phyloP scores from a whole-genome alignment of 2,888 invertebrate species.

The Apotomis betuletana region DNA sequence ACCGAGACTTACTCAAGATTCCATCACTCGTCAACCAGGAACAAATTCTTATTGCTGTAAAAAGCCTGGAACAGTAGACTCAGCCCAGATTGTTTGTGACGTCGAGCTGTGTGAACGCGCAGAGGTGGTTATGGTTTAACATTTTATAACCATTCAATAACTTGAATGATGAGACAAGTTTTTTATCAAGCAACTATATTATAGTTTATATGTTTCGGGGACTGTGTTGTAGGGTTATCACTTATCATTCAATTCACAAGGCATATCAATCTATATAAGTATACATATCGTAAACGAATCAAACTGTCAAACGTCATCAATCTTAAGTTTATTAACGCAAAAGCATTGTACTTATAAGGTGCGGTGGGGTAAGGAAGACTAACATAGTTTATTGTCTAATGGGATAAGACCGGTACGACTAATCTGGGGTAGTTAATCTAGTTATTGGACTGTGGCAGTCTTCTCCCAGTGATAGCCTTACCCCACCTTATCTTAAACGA shows the following conservation, averaged over 20 bases:
- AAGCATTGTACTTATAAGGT: no score
- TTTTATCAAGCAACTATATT: not conserved
- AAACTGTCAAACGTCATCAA: no score
- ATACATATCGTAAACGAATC: no score
- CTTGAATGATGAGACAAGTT: not conserved
- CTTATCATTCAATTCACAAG: not conserved
- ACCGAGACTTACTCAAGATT: slow-evolving; percentile 56
- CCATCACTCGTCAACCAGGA: slow-evolving; percentile 75
- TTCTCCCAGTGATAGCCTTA: no score
- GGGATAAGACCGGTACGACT: no score
- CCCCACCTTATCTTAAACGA: no score
- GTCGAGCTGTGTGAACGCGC: slow-evolving; percentile 55
- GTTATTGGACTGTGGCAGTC: no score
- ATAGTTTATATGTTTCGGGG: not conserved
- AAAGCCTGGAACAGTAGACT: slow-evolving; percentile 63
- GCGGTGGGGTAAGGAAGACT: no score
- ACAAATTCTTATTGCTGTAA: slow-evolving; percentile 71
- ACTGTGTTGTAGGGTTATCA: not conserved
- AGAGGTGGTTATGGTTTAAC: slow-evolving; percentile 46
- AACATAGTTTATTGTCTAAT: no score
- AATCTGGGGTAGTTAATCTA: no score
- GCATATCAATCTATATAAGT: no score
- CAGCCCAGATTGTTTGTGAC: slow-evolving; percentile 74
- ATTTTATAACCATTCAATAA: not conserved
- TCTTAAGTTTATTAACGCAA: no score